Conservation (phyloP, 1,140 invertebrate genomes). For the Drosophila orena region DNA sequence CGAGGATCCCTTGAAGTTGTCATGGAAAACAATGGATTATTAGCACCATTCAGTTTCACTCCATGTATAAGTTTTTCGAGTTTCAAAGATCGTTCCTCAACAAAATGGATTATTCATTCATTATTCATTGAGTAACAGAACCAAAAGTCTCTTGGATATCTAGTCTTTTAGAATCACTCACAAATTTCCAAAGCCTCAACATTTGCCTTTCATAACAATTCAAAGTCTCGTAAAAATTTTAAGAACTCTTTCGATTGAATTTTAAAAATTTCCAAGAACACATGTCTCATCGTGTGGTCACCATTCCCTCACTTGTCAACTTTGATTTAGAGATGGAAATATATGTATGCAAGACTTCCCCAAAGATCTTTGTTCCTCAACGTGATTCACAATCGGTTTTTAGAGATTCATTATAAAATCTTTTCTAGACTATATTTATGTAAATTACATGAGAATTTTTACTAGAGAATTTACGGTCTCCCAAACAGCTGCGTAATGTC, state of each 20-base stretch:
- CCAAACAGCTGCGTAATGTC: slow-evolving; percentile 79
- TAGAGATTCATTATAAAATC: slow-evolving; percentile 38
- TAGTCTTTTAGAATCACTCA: neutral
- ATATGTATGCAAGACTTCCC: slow-evolving; percentile 30
- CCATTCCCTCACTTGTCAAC: slow-evolving; percentile 36
- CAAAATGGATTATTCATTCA: neutral
- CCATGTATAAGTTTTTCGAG: slow-evolving; percentile 3
- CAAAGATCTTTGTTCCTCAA: slow-evolving; percentile 2
- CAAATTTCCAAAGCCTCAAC: neutral
- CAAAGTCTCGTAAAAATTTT: slow-evolving; percentile 39
- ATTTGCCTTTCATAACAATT: slow-evolving; percentile 9
- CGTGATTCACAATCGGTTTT: slow-evolving; percentile 48
- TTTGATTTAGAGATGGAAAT: slow-evolving; percentile 64
- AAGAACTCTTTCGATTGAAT: slow-evolving; percentile 13
- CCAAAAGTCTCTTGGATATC: too few species aligned
- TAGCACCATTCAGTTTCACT: neutral
- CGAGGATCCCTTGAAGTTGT: slow-evolving; percentile 19
- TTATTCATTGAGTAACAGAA: too few species aligned
- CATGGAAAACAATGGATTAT: slow-evolving; percentile 13
- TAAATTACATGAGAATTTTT: slow-evolving; percentile 54
- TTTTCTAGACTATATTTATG: slow-evolving; percentile 35
- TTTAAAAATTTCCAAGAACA: slow-evolving; percentile 17
- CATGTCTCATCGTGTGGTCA: slow-evolving; percentile 35
- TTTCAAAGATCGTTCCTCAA: neutral
- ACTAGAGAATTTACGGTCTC: slow-evolving; percentile 47